Evolutionary conservation across 2,113 vertebrate genomes (phyloP).

Genomic region (Carassius carassius): DNA sequence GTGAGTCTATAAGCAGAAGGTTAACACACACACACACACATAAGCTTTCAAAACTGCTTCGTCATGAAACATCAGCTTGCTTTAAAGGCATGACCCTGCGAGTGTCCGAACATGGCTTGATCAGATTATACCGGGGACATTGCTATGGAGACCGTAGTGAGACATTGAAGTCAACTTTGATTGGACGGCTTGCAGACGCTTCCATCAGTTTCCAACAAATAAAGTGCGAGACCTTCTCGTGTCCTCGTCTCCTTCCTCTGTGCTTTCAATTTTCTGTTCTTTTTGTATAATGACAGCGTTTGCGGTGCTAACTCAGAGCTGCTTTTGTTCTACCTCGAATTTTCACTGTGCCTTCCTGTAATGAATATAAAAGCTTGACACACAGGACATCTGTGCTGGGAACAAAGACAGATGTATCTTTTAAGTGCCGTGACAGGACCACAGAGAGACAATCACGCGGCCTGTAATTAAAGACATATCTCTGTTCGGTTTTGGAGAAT

Average conservation of each 20-base stretch:
- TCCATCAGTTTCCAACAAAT: neutral
- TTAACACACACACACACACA: constrained; percentile 2
- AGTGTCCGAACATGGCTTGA: constrained; percentile 16
- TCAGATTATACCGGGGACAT: constrained; percentile 18
- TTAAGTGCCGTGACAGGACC: constrained; percentile 60
- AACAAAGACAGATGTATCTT: constrained; percentile 65
- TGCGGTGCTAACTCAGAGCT: neutral
- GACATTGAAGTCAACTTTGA: neutral
- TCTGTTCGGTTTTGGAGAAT: neutral
- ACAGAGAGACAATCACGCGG: constrained; percentile 2
- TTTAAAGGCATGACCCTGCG: constrained; percentile 17
- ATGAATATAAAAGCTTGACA: constrained; percentile 18
- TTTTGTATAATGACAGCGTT: constrained; percentile 5
- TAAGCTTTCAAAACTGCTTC: no score
- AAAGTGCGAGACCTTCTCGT: neutral
- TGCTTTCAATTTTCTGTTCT: constrained; percentile 17
- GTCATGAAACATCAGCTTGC: neutral
- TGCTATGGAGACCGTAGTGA: constrained; percentile 6
- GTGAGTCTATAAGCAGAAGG: constrained; percentile 74
- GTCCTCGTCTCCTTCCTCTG: neutral
- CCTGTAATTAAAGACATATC: constrained; percentile 47
- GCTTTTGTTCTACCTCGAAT: neutral
- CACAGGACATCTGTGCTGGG: neutral
- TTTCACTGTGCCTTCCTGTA: neutral
- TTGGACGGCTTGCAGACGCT: no score